phyloP scores from a whole-genome alignment of 2,113 vertebrate genomes.

The Uropsilus gracilis region DNA sequence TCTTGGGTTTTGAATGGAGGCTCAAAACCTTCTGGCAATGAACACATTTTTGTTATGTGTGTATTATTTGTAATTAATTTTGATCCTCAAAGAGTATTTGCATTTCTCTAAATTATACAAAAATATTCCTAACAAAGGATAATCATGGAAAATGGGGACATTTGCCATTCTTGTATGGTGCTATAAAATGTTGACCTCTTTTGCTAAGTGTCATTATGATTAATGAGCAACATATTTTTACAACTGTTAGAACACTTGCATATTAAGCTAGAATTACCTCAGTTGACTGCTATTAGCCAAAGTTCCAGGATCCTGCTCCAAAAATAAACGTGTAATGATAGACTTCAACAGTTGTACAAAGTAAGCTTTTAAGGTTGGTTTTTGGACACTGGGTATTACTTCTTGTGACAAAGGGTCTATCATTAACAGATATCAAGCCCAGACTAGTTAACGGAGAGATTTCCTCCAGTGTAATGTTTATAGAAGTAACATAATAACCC shows the following conservation, averaged over 20 bases:
- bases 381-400: constrained; percentile 61
- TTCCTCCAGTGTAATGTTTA: constrained; percentile 39
- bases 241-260: constrained; percentile 49
- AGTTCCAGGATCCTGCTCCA: constrained; percentile 52
- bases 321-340: constrained; percentile 69
- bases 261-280: constrained; percentile 72
- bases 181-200: neutral
- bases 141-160: neutral
- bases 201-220: neutral
- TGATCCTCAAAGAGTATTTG: neutral
- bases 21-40: neutral
- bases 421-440: neutral
- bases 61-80: constrained; percentile 1
- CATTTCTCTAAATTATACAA: constrained; percentile 49
- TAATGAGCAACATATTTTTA: constrained; percentile 47
- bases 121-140: neutral
- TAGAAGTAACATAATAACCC: neutral
- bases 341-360: constrained; percentile 67
- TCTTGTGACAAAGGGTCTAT: constrained; percentile 13
- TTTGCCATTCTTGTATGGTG: neutral
- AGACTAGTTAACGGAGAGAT: constrained; percentile 6
- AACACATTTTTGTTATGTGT: constrained; percentile 5
- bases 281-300: constrained; percentile 58
- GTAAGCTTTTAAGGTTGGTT: constrained; percentile 59
- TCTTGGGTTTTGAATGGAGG: neutral